These are phyloP conservation scores for Crocidura indochinensis DNA, from an alignment of 2,797 vertebrate species.

Conservation along the genomic window DNA sequence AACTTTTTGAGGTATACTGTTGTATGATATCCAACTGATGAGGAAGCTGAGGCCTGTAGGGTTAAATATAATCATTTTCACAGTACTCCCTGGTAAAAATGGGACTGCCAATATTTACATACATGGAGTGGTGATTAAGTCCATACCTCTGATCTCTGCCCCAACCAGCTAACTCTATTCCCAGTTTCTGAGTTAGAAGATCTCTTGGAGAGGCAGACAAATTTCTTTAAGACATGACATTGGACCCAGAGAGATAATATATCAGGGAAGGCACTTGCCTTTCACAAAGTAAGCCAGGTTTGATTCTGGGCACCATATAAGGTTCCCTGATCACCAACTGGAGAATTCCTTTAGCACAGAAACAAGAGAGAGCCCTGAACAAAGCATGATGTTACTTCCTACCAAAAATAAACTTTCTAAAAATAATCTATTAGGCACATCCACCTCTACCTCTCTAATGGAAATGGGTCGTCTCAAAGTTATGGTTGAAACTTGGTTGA, in stretches of 20 bases:
- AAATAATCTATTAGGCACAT: not conserved
- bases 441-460: not conserved
- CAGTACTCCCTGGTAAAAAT: slow-evolving; percentile 5
- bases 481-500: not conserved
- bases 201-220: slow-evolving; percentile 32
- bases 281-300: no score
- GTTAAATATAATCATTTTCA: slow-evolving; percentile 46
- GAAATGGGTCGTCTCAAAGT: not conserved
- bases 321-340: no score
- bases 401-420: no score
- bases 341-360: no score
- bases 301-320: no score
- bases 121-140: not conserved
- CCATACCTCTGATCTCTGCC: not conserved
- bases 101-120: slow-evolving; percentile 53
- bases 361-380: no score
- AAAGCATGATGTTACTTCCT: no score
- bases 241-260: no score
- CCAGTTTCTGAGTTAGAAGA: slow-evolving; percentile 3
- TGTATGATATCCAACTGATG: slow-evolving; percentile 9
- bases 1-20: not conserved
- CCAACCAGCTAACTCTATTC: not conserved
- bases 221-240: slow-evolving; percentile 32
- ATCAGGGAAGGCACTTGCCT: no score
- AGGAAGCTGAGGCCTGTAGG: slow-evolving; percentile 40